Conservation (phyloP, 2,797 vertebrate species). For the Enteromius fasciolatus region DNA sequence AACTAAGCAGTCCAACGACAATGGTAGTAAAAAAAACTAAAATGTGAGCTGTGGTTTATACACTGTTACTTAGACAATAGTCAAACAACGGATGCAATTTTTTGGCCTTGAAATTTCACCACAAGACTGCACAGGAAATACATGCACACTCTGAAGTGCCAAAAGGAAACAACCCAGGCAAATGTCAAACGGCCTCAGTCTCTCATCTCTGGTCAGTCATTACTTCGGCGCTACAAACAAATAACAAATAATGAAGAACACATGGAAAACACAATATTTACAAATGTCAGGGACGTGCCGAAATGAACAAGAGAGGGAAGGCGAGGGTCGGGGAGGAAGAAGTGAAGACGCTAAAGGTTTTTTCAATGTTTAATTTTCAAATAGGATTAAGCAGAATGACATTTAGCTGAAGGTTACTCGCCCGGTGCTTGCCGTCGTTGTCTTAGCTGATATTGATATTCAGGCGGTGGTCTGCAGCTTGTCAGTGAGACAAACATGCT, state of each 20-base stretch:
- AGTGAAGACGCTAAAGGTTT: constrained; percentile 79
- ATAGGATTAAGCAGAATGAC: constrained; percentile 90
- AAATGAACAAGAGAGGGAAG: constrained; percentile 49
- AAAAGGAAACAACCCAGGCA: constrained; percentile 32
- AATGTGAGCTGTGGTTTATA: not conserved
- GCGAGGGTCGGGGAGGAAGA: constrained; percentile 59
- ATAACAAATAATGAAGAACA: constrained; percentile 65
- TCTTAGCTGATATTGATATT: constrained; percentile 89
- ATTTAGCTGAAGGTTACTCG: constrained; percentile 89
- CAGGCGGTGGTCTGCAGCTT: constrained; percentile 81
- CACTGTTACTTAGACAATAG: not conserved
- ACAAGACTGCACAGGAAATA: not conserved
- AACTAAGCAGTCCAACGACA: not conserved
- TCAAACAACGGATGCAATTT: not conserved
- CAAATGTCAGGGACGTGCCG: constrained; percentile 77
- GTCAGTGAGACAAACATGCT: constrained; percentile 85
- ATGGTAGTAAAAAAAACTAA: not conserved
- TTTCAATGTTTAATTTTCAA: constrained; percentile 90
- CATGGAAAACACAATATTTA: constrained; percentile 73
- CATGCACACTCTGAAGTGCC: not conserved
- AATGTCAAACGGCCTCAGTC: constrained; percentile 57
- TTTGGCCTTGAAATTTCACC: not conserved
- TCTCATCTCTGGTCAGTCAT: constrained; percentile 65
- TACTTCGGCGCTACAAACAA: constrained; percentile 64
- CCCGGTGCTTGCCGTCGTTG: constrained; percentile 73